A percentile compares a stretch with the other conserved stretches of the same genome.
Evolutionary conservation across 2,797 vertebrate genomes (phyloP).

Genomic region (Alosa sapidissima): DNA sequence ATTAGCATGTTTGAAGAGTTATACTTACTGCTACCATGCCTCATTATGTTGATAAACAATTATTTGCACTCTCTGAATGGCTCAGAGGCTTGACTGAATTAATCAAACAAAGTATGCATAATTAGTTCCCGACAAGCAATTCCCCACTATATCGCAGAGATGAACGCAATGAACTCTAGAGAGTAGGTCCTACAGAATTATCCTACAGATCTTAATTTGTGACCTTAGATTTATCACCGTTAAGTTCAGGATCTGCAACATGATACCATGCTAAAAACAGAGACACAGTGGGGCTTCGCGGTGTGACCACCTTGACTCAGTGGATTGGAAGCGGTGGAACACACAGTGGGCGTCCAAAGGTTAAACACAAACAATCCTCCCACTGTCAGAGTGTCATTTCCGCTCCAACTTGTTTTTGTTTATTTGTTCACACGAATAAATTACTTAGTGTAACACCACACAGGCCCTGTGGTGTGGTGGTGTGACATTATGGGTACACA

Average conservation of each 20-base stretch:
- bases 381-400: constrained; percentile 32
- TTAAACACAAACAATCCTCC: constrained; percentile 30
- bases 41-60: background rate
- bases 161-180: background rate
- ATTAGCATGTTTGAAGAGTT: background rate
- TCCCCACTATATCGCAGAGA: background rate
- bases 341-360: constrained; percentile 46
- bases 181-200: too few relatives aligned
- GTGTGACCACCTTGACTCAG: background rate
- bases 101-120: background rate
- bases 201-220: too few relatives aligned
- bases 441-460: background rate
- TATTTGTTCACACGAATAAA: constrained; percentile 39
- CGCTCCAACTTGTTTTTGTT: constrained; percentile 36
- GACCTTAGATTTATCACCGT: background rate
- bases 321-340: constrained; percentile 38
- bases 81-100: background rate
- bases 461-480: constrained; percentile 1
- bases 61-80: background rate
- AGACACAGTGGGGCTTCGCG: background rate
- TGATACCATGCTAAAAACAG: background rate
- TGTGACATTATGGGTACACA: background rate
- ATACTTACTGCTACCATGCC: background rate
- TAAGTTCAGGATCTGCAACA: background rate
- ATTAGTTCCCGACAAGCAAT: background rate